Percentiles rank a stretch among this genome's conserved stretches.
Conservation (phyloP, 1,140 invertebrate species). For the Lasioglossum albipes region DNA sequence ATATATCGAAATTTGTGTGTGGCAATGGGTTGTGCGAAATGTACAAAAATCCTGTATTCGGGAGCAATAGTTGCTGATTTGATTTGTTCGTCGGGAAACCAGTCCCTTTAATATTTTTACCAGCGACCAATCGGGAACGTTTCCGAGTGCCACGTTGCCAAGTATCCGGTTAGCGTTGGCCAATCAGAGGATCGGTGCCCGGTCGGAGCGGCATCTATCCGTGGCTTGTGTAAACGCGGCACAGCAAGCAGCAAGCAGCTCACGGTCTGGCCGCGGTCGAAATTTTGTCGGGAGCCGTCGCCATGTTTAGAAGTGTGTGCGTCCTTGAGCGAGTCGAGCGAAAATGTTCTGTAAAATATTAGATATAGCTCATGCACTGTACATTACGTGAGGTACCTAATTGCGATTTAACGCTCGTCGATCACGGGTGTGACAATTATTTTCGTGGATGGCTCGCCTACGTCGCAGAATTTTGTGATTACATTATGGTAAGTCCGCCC, state of each 20-base stretch:
- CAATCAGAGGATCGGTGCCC: slow-evolving; percentile 52
- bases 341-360: slow-evolving; percentile 80
- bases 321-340: slow-evolving; percentile 80
- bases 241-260: slow-evolving; percentile 30
- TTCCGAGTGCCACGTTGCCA: slow-evolving; percentile 65
- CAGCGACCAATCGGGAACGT: slow-evolving; percentile 56
- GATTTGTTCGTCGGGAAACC: slow-evolving; percentile 55
- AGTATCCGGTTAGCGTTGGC: slow-evolving; percentile 34
- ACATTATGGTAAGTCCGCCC: slow-evolving; percentile 83
- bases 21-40: slow-evolving; percentile 4
- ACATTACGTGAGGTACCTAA: slow-evolving; percentile 81
- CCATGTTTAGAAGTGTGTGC: slow-evolving; percentile 82
- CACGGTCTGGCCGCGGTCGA: slow-evolving; percentile 52
- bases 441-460: slow-evolving; percentile 79
- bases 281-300: slow-evolving; percentile 75
- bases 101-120: slow-evolving; percentile 50
- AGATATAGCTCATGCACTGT: slow-evolving; percentile 78
- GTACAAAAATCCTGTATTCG: slow-evolving; percentile 14
- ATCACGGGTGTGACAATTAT: slow-evolving; percentile 76
- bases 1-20: neutral
- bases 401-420: slow-evolving; percentile 74
- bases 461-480: slow-evolving; percentile 82
- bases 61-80: slow-evolving; percentile 65
- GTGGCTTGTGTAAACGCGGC: slow-evolving; percentile 40
- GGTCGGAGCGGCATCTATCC: slow-evolving; percentile 65